phyloP scores from a whole-genome alignment of 2,888 invertebrate species.

The Bellardia bayeri region DNA sequence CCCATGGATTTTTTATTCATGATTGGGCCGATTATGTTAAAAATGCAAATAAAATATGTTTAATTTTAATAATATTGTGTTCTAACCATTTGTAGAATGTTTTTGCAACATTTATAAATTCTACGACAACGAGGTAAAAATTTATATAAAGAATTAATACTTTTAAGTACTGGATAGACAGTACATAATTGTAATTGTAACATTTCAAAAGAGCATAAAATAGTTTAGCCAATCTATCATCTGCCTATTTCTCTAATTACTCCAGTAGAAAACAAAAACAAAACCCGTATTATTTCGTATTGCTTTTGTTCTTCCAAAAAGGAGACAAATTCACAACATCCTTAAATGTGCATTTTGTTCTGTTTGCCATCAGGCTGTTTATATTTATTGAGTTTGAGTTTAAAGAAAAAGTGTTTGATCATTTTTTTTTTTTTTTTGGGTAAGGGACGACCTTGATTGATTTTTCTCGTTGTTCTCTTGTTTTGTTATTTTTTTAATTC shows the following conservation, averaged over 20 bases:
- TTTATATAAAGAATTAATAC: neutral
- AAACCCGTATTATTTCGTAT: slow-evolving; percentile 33
- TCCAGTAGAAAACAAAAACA: slow-evolving; percentile 19
- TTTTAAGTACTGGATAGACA: neutral
- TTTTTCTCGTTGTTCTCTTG: neutral
- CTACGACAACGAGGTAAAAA: too few species aligned
- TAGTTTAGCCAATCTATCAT: slow-evolving; percentile 54
- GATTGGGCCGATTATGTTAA: too few species aligned
- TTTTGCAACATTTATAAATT: too few species aligned
- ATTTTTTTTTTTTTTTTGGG: neutral
- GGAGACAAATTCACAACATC: slow-evolving; percentile 24
- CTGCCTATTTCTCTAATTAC: slow-evolving; percentile 52
- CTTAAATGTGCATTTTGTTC: slow-evolving; percentile 31
- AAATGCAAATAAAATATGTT: too few species aligned
- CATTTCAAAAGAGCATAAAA: neutral
- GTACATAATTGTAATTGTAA: neutral
- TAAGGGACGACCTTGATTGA: slow-evolving; percentile 1
- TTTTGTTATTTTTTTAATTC: slow-evolving; percentile 35
- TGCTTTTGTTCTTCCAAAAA: neutral
- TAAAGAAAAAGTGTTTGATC: slow-evolving; percentile 18
- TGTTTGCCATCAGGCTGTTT: slow-evolving; percentile 8
- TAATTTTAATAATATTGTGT: too few species aligned
- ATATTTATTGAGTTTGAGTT: neutral
- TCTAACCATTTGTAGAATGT: too few species aligned
- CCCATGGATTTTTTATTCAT: too few species aligned